Percentiles rank a stretch among this genome's conserved stretches.
Evolutionary conservation across 2,888 invertebrate species (phyloP).

Genomic region (Parnassius glacialis): DNA sequence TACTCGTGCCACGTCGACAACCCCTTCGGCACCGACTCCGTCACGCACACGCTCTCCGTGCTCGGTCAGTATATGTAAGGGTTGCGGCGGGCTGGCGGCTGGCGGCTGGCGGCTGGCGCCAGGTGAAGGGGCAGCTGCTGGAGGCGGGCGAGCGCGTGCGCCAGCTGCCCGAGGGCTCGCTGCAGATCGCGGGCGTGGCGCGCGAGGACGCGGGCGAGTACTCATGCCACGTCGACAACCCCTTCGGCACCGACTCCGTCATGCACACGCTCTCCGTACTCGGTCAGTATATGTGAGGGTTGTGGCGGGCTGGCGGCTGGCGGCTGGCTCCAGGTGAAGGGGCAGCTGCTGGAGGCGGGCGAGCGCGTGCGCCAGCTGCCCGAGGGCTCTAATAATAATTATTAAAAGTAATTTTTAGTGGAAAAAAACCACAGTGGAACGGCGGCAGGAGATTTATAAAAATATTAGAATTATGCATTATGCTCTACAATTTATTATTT

Average conservation of each 20-base stretch:
- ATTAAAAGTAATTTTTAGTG: too few species aligned
- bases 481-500: too few species aligned
- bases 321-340: slow-evolving; percentile 88
- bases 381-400: slow-evolving; percentile 85
- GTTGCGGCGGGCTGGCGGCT: too few species aligned
- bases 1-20: slow-evolving; percentile 97
- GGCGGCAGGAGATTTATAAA: too few species aligned
- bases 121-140: slow-evolving; percentile 88
- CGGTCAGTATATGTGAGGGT: slow-evolving; percentile 87
- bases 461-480: too few species aligned
- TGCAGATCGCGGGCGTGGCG: slow-evolving; percentile 94
- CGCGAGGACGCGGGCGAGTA: slow-evolving; percentile 96
- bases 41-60: slow-evolving; percentile 93
- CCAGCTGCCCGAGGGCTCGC: slow-evolving; percentile 92
- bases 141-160: slow-evolving; percentile 91
- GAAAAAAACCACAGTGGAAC: too few species aligned
- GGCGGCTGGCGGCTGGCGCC: too few species aligned
- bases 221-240: slow-evolving; percentile 95
- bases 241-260: slow-evolving; percentile 95
- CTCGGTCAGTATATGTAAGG: slow-evolving; percentile 79
- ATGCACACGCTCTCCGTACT: slow-evolving; percentile 94
- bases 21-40: slow-evolving; percentile 94
- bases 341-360: slow-evolving; percentile 86
- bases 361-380: slow-evolving; percentile 92
- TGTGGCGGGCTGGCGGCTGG: slow-evolving; percentile 93